A percentile compares a stretch with the other conserved stretches of the same genome.
Conservation (phyloP, 1,140 invertebrate genomes). For the Macrobrachium nipponense region DNA sequence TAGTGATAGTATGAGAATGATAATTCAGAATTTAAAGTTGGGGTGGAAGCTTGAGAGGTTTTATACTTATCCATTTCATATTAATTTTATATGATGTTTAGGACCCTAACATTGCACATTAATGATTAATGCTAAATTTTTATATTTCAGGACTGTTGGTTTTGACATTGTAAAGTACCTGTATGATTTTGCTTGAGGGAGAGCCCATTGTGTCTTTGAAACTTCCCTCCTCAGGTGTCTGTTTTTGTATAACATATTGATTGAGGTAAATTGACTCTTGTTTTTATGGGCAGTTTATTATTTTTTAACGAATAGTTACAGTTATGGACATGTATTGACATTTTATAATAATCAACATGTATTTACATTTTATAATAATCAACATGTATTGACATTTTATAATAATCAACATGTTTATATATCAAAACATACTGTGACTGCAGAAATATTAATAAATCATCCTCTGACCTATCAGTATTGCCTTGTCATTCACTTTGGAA, state of each 20-base stretch:
- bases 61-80: not conserved
- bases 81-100: not conserved
- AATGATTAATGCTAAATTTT: not conserved
- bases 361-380: no score
- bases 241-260: not conserved
- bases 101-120: no score
- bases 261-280: no score
- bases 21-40: no score
- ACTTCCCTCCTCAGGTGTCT: not conserved
- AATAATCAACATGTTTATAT: no score
- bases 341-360: no score
- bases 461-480: not conserved
- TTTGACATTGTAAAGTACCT: slow-evolving; percentile 67
- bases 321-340: no score
- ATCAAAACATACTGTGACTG: no score
- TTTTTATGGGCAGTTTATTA: no score
- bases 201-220: not conserved
- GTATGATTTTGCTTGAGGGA: slow-evolving; percentile 67
- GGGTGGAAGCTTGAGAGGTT: not conserved
- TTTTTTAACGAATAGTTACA: no score
- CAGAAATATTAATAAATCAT: not conserved
- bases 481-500: slow-evolving; percentile 2
- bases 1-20: no score
- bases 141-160: slow-evolving; percentile 53
- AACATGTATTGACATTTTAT: no score